Percentiles rank a stretch among this genome's conserved stretches.
These are phyloP conservation scores for Nesogale talazaci DNA, from an alignment of 2,113 vertebrate species.

Conservation along the genomic window DNA sequence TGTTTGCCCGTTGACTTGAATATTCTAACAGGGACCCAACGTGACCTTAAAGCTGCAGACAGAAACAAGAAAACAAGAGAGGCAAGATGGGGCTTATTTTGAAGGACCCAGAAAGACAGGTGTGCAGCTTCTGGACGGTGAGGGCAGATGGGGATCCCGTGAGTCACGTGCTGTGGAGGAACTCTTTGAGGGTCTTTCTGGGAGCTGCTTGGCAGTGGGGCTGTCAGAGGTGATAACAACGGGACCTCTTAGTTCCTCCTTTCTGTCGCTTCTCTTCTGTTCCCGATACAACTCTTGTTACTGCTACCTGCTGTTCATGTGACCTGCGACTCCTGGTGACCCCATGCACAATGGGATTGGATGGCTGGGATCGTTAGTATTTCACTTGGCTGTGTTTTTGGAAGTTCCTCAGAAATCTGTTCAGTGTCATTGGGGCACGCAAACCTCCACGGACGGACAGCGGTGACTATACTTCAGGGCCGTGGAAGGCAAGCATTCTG, in stretches of 20 bases:
- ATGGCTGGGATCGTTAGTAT: neutral
- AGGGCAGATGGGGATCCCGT: neutral
- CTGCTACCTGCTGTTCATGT: neutral
- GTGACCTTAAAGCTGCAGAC: neutral
- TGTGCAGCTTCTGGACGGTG: neutral
- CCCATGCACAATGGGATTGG: too few species aligned
- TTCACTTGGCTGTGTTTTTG: neutral
- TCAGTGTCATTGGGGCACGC: neutral
- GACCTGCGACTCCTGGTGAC: neutral
- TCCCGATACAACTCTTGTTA: neutral
- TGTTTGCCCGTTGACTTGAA: neutral
- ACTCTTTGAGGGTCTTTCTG: neutral
- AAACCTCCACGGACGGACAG: neutral
- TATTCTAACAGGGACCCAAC: neutral
- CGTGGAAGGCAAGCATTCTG: neutral
- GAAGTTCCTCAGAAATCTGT: neutral
- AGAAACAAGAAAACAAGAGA: neutral
- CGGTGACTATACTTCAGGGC: neutral
- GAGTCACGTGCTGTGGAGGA: too few species aligned
- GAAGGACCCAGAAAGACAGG: neutral
- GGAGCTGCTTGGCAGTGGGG: neutral
- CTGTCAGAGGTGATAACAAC: neutral
- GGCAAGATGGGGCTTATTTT: neutral
- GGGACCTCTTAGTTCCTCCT: accelerated
- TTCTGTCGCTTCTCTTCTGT: neutral